A percentile compares a stretch with the other conserved stretches of the same genome.
Evolutionary conservation across 1,140 invertebrate species (phyloP).

Genomic region (Euschistus heros): DNA sequence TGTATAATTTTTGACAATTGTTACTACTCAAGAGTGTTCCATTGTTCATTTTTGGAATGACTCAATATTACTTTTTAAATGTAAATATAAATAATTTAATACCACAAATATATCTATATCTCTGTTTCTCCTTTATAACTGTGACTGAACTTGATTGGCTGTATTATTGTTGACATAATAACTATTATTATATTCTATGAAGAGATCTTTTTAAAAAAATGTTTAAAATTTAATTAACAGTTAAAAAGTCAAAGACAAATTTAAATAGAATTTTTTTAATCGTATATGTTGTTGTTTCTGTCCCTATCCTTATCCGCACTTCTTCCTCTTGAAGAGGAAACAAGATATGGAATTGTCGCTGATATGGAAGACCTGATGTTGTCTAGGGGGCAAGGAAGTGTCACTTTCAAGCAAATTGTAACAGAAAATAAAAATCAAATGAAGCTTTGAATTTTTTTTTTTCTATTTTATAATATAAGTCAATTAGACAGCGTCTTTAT

Average conservation of each 20-base stretch:
- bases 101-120: conserved; percentile 1
- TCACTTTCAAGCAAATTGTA: too few relatives aligned
- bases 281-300: neutral
- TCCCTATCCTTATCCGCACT: neutral
- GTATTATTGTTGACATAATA: conserved; percentile 14
- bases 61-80: conserved; percentile 8
- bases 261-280: conserved; percentile 10
- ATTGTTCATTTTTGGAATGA: neutral
- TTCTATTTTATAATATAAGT: too few relatives aligned
- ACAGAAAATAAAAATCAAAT: too few relatives aligned
- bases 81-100: conserved; percentile 6
- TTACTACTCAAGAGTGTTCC: conserved; percentile 3
- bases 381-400: too few relatives aligned
- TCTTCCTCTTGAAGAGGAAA: conserved; percentile 4
- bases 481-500: too few relatives aligned
- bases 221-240: conserved; percentile 9
- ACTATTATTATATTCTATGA: conserved; percentile 1
- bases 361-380: neutral
- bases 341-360: conserved; percentile 3
- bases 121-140: conserved; percentile 17
- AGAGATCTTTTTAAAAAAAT: conserved; percentile 1
- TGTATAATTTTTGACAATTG: conserved; percentile 11
- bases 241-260: conserved; percentile 8
- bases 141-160: conserved; percentile 26
- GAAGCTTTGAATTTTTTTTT: too few relatives aligned